These are phyloP conservation scores for Thumatha senex DNA, from an alignment of 2,888 invertebrate species.

Conservation along the genomic window DNA sequence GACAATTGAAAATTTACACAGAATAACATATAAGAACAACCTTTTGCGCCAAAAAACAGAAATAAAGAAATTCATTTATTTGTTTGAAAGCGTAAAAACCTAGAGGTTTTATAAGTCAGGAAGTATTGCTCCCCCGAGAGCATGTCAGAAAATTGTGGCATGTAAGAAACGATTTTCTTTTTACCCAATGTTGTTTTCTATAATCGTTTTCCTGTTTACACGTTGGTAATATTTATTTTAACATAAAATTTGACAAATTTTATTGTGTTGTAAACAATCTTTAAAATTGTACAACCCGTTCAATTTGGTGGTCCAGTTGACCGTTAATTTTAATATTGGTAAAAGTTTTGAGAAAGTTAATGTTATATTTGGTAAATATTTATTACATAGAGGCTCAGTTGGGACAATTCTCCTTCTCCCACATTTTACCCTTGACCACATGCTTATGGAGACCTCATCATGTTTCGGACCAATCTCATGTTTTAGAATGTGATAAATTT, in stretches of 20 bases:
- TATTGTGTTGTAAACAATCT: neutral
- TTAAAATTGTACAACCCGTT: neutral
- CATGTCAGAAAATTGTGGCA: slow-evolving; percentile 14
- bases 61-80: neutral
- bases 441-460: no score
- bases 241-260: neutral
- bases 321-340: neutral
- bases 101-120: slow-evolving; percentile 6
- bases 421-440: no score
- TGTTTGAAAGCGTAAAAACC: neutral
- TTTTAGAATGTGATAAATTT: no score
- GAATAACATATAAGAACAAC: no score
- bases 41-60: no score
- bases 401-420: no score
- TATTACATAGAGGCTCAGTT: no score
- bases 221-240: slow-evolving; percentile 9
- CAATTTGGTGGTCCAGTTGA: no score
- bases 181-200: slow-evolving; percentile 25
- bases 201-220: slow-evolving; percentile 30
- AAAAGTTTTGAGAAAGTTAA: slow-evolving; percentile 1
- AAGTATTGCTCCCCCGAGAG: slow-evolving; percentile 10
- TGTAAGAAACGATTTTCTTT: slow-evolving; percentile 26
- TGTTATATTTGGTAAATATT: no score
- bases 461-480: no score
- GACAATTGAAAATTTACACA: no score